These are phyloP conservation scores for Autographa pulchrina DNA, from an alignment of 2,888 invertebrate species.

Conservation along the genomic window DNA sequence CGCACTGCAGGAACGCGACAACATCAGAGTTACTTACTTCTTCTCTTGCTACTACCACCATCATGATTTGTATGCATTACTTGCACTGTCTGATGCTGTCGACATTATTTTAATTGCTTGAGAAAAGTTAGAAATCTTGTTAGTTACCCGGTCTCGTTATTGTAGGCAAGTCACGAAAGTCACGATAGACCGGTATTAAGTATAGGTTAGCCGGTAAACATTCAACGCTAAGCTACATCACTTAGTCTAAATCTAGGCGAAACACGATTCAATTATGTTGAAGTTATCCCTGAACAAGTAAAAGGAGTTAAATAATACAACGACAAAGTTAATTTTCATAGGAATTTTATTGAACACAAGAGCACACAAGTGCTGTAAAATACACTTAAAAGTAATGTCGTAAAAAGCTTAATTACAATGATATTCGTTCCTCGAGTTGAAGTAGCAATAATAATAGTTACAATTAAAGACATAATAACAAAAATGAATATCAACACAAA, in stretches of 20 bases:
- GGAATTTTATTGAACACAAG: conserved; percentile 79
- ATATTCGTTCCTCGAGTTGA: conserved; percentile 54
- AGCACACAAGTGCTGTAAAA: conserved; percentile 73
- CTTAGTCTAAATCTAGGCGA: too few species aligned
- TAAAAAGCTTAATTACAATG: conserved; percentile 66
- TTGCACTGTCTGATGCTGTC: not conserved
- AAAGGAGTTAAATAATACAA: conserved; percentile 19
- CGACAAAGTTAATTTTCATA: conserved; percentile 51
- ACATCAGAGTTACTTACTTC: not conserved
- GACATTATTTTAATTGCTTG: not conserved
- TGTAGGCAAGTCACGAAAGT: not conserved
- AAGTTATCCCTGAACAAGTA: not conserved
- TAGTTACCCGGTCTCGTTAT: not conserved
- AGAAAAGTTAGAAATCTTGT: not conserved
- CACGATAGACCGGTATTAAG: not conserved
- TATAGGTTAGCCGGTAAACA: not conserved
- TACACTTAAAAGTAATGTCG: conserved; percentile 65
- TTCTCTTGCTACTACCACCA: not conserved
- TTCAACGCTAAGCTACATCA: not conserved
- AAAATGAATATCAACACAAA: conserved; percentile 13
- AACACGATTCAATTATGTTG: not conserved
- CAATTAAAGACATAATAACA: conserved; percentile 28
- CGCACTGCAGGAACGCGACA: conserved; percentile 21
- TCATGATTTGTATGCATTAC: conserved; percentile 17
- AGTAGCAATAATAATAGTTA: conserved; percentile 31